Evolutionary conservation across 2,113 vertebrate species (phyloP), one percentile per base, ranked within the genome.

Genomic region (Antidorcas marsupialis): DNA sequence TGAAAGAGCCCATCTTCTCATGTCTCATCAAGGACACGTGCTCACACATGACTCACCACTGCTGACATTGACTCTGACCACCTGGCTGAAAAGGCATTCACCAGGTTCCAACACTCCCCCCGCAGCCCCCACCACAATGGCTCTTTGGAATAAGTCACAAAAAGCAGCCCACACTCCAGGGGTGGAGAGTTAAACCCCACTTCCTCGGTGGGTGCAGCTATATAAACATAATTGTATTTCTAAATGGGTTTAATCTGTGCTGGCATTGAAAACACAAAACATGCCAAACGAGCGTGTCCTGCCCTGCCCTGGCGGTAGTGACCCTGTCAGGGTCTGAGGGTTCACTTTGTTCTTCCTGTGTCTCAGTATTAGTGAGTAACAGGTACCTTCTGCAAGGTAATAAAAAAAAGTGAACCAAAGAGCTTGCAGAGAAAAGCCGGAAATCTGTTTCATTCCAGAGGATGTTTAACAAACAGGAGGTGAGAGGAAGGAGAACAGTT

Each of bases 61-160:
- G 1, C 3, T 19, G 4, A 53, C 1, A 8, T 7, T 13, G 33
- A 45, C 82, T 4, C 39, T 13, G 39, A 14, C 1, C 36, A 21
- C 50, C 39, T 2, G 85, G 76, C 81, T 19, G 19, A 52, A 23
- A 28, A 43, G 52, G 50, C 0, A 1, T 12, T 2, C 28, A 10
- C 30, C 53, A 25, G 50, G 21, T 16, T 47, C 47, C 62, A 13
- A 27, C 11, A 59, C 11, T 45, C 39, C n/a, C 30, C 47, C 3
- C 6, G 0, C 30, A 43, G 50, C 13, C 50, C 2, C 57, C 59
- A 8, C 43, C 25, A 28, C 1, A 52, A 62, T 28, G 28, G 4
- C 23, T 39, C 11, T 76, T n/a, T 2, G 8, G 15, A 57, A 4
- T 23, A 47, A 82, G 45, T 71, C 52, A 89, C 67, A 50, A 60